Evolutionary conservation across 2,113 vertebrate genomes (phyloP), one percentile per base, ranked within the genome.

Genomic region (Hydrolagus affinis): DNA sequence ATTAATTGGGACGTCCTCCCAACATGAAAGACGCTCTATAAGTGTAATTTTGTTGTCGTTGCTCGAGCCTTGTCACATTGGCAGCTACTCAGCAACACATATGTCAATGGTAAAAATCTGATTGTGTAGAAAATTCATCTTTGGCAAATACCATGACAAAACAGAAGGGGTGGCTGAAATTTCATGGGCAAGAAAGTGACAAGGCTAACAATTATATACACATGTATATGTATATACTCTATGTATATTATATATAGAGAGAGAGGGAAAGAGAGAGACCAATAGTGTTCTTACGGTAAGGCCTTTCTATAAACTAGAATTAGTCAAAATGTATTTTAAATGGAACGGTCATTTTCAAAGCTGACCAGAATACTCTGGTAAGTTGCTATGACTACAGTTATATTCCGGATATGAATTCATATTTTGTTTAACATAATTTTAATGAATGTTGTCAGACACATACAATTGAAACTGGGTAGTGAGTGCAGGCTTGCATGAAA

Each of bases 331-430:
- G 44, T 60, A 60, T 80, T 80, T 80, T 80, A 80, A 62, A 64
- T 75, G 25, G 59, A 80, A 80, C 64, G 44, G 44, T 44, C 44
- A 44, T 44, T n/a, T 4, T 80, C n/a, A 62, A 57, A 64, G 77
- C 77, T 80, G 77, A 80, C 77, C 77, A 64, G 77, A 64, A 66
- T 28, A 80, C 10, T 80, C 77, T 78, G 57, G n/a, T 78, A 11
- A 57, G 75, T 80, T 80, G n/a, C 77, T 80, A 80, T 80, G 59
- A 28, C 77, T 80, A 80, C 77, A 64, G 14, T 78, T 62, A 59
- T 60, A 62, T 80, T 80, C 77, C 60, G 23, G 77, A 80, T 62
- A 80, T 80, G 75, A 80, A 80, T 80, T 80, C 56, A 78, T 60
- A 64, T 23, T 80, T 59, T 80, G 77, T 15, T 78, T 80, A 62